Base-by-base conservation (phyloP, 2,113 vertebrate species). In the Neodontobutis hainanensis region DNA sequence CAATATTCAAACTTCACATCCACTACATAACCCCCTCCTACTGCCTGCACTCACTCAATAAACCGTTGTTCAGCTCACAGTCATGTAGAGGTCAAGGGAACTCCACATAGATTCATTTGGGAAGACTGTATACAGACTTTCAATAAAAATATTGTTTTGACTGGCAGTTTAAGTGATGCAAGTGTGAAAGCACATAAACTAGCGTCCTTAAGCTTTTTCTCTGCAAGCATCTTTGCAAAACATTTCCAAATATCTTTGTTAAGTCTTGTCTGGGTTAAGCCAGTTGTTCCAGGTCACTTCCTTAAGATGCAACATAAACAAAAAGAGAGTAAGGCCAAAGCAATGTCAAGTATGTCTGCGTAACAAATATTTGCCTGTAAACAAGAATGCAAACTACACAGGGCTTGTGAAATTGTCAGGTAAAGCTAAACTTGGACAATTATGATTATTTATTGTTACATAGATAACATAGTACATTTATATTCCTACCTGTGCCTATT, bases 211-310 rank as follows among this genome's bases (percentile, higher is more conserved):
- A 79, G 70, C 0, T 1, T 44, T 65, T 81, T 75, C 1, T 52
- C 53, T 45, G 5, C 11, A 5, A 56, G 44, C 38, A 52, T 84
- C 65, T 74, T 70, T 73, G 27, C 50, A 32, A 71, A 86, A 55
- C 75, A 75, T 78, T 76, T 85, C 47, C 35, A 77, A 63, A 65
- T 52, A 60, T 65, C 81, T 68, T 61, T 46, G 78, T 80, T 81
- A 55, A 70, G 36, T 81, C 83, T 60, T 61, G 61, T 65, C 81
- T 38, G 65, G 77, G 80, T 60, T 81, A 88, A 82, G 61, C 86
- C 90, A 87, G 85, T 92, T 92, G 81, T 93, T 92, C 85, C 87
- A 81, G 91, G 90, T 92, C 91, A 91, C 83, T 90, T 93, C 85
- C 92, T 89, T 89, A 89, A 80, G 90, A 87, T 83, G 84, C 87